phyloP scores from a whole-genome alignment of 1,140 invertebrate species.

The Brachionus rubens region DNA sequence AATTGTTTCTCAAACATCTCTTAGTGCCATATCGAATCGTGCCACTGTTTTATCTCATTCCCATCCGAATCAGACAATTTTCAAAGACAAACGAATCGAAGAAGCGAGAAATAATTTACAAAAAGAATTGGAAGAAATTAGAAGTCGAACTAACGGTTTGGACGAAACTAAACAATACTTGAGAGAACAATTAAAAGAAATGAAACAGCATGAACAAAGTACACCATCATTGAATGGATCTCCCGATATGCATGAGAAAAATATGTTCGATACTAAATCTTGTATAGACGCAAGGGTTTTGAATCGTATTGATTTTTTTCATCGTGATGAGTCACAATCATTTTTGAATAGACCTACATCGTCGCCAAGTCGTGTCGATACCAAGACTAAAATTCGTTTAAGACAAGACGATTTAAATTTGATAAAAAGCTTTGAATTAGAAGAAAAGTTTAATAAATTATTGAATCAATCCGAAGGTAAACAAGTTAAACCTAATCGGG shows the following conservation, averaged over 20 bases:
- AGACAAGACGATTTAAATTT: conserved; percentile 51
- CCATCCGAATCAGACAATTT: background rate
- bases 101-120: background rate
- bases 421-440: background rate
- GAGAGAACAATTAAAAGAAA: conserved; percentile 29
- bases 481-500: background rate
- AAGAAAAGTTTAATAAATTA: conserved; percentile 9
- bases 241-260: background rate
- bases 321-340: conserved; percentile 35
- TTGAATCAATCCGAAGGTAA: background rate
- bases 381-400: conserved; percentile 54
- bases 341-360: conserved; percentile 53
- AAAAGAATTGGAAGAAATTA: conserved; percentile 25
- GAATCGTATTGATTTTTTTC: background rate
- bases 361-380: conserved; percentile 57
- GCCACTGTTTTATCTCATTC: background rate
- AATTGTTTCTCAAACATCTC: background rate
- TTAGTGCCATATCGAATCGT: conserved; percentile 12
- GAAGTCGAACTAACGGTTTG: background rate
- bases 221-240: background rate
- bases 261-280: conserved; percentile 11
- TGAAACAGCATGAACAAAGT: conserved; percentile 39
- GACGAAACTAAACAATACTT: conserved; percentile 26
- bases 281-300: conserved; percentile 12
- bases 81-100: background rate